Evolutionary conservation across 2,888 invertebrate species (phyloP).

Genomic region (Macaria liturata): DNA sequence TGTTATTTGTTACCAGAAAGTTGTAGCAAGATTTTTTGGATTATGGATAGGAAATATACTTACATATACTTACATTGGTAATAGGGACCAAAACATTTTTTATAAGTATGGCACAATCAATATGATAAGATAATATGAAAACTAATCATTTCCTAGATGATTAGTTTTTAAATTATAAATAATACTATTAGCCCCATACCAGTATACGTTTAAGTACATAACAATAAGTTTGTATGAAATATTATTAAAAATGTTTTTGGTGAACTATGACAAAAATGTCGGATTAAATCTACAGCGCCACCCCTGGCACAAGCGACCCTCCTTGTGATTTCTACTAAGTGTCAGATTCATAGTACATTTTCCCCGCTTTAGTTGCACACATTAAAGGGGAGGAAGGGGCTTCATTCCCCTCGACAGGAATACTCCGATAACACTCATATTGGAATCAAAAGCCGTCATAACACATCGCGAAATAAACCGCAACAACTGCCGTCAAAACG

Average conservation of each 20-base stretch:
- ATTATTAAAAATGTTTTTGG: too few relatives aligned
- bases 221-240: too few relatives aligned
- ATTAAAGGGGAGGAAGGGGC: conserved; percentile 52
- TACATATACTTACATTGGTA: too few relatives aligned
- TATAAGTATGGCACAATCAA: background rate
- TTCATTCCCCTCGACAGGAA: conserved; percentile 49
- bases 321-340: conserved; percentile 65
- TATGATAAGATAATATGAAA: too few relatives aligned
- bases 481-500: conserved; percentile 25
- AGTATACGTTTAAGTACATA: too few relatives aligned
- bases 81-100: too few relatives aligned
- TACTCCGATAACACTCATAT: conserved; percentile 64
- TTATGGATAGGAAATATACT: too few relatives aligned
- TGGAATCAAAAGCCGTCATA: conserved; percentile 66
- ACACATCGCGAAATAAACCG: conserved; percentile 47
- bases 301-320: conserved; percentile 50
- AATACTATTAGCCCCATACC: too few relatives aligned
- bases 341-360: conserved; percentile 68
- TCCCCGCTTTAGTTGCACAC: conserved; percentile 64
- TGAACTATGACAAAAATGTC: background rate
- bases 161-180: too few relatives aligned
- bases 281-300: conserved; percentile 36
- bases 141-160: too few relatives aligned
- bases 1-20: background rate
- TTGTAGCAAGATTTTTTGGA: too few relatives aligned